phyloP scores from a whole-genome alignment of 2,113 vertebrate species.

The Tor tambroides region DNA sequence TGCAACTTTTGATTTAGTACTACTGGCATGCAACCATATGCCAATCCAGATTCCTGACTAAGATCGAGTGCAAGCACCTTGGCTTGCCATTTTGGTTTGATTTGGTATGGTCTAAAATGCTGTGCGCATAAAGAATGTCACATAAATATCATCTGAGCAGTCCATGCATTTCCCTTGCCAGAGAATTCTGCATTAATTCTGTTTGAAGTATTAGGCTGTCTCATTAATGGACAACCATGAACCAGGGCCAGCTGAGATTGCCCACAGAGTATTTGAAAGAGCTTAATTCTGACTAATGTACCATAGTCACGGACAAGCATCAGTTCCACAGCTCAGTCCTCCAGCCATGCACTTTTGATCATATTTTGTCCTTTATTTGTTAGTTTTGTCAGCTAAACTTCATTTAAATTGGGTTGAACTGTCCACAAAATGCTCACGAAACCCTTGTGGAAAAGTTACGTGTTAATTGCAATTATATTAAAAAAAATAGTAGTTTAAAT shows the following conservation, averaged over 20 bases:
- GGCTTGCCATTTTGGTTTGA: background rate
- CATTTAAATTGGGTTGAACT: background rate
- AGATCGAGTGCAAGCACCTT: conserved; percentile 29
- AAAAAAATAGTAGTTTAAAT: background rate
- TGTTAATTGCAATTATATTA: background rate
- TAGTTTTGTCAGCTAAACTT: conserved; percentile 1
- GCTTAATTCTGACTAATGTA: conserved; percentile 30
- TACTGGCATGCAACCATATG: conserved; percentile 47
- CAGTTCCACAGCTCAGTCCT: conserved; percentile 1
- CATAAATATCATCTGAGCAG: conserved; percentile 43
- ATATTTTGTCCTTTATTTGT: background rate
- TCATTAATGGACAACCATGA: conserved; percentile 38
- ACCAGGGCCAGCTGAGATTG: conserved; percentile 2
- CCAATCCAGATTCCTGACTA: conserved; percentile 26
- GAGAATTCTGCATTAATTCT: conserved; percentile 30
- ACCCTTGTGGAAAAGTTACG: background rate
- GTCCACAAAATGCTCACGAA: background rate
- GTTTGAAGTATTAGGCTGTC: conserved; percentile 27
- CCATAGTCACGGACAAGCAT: conserved; percentile 7
- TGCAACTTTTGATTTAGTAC: conserved; percentile 54
- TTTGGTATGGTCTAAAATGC: conserved; percentile 17
- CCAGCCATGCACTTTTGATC: background rate
- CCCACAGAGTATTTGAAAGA: background rate
- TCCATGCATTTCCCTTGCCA: conserved; percentile 13
- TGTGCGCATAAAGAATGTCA: conserved; percentile 42